Percentiles rank a stretch among this genome's conserved stretches.
These are phyloP conservation scores for Antrozous pallidus DNA, from an alignment of 2,797 vertebrate genomes.

Conservation along the genomic window DNA sequence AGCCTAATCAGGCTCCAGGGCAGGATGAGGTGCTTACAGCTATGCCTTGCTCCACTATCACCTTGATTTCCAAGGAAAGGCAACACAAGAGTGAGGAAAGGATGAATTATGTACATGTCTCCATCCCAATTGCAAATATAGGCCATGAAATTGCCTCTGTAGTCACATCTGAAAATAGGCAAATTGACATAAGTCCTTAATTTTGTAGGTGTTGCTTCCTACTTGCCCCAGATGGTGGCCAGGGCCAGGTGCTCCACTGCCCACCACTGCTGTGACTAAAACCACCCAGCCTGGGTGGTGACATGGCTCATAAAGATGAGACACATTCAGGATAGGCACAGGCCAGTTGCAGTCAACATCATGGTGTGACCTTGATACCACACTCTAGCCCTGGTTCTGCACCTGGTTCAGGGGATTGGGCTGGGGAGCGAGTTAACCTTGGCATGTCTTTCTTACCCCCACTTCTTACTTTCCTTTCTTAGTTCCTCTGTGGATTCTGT, in stretches of 20 bases:
- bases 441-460: background rate
- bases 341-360: background rate
- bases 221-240: fast-evolving
- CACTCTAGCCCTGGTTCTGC: background rate
- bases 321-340: background rate
- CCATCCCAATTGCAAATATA: background rate
- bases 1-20: background rate
- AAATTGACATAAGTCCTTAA: fast-evolving
- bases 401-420: background rate
- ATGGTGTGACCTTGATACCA: background rate
- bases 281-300: background rate
- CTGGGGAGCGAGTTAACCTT: too few relatives aligned
- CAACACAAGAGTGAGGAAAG: background rate
- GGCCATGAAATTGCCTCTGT: background rate
- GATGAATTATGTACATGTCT: background rate
- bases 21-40: background rate
- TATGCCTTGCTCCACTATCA: background rate
- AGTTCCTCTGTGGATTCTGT: background rate
- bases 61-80: background rate
- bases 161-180: background rate
- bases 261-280: background rate
- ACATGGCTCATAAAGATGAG: fast-evolving
- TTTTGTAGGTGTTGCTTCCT: background rate
- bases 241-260: background rate
- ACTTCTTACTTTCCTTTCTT: background rate